Evolutionary conservation across 2,797 vertebrate genomes (phyloP), one percentile per base, ranked within the genome.

Genomic region (Anableps anableps): DNA sequence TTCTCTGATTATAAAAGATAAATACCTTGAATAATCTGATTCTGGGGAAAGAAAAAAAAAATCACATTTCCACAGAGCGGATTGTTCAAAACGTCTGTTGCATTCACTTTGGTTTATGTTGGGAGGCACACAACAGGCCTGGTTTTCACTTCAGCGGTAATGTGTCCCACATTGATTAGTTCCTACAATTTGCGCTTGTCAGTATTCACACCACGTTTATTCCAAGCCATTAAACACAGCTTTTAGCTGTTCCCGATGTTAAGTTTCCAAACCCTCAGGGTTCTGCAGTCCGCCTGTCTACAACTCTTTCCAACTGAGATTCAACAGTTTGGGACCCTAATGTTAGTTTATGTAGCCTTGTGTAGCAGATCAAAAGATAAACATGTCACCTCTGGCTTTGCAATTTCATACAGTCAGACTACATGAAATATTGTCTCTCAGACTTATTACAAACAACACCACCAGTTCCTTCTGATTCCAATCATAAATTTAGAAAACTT

Each of bases 151-250:
- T 68, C 36, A 84, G 76, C 62, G 80, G 53, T 89, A 91, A 86
- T 71, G 85, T 78, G 77, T 80, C 74, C 62, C 82, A 75, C 84
- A 86, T 89, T 79, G 90, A 91, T 92, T 66, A 80, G 79, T 81
- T 89, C 76, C 81, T 68, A 68, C 83, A 77, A 78, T 85, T 78
- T 1, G 13, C 31, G 72, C 91, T 93, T 19, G 5, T 92, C 89
- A 89, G 89, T 83, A 91, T 93, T 91, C 92, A 78, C 45, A 75
- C 81, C 0, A 76, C n/a, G 23, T 87, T 88, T 80, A 83, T 92
- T 94, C 89, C 89, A 78, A 87, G 86, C 90, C 93, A 94, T 95
- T 95, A 93, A 91, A 88, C 91, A 79, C 86, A 41, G 82, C 85
- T 74, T 90, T 92, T 88, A 86, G 81, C 76, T 21, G 48, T 78